Evolutionary conservation across 2,113 vertebrate species (phyloP).

Genomic region (Lepus americanus): DNA sequence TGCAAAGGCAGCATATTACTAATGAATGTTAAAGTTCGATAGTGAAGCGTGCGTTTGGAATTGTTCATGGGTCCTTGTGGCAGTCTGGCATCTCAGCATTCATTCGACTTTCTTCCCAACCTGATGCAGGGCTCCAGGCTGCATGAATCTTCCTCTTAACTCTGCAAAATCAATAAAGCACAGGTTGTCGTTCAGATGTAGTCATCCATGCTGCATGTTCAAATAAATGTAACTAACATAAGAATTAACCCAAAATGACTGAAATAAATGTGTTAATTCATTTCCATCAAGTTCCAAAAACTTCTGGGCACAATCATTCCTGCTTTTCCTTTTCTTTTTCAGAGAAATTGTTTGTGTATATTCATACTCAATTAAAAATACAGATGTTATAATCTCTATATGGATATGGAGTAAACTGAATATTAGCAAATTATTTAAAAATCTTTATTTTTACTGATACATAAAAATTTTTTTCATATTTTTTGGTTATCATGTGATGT

Average conservation of each 20-base stretch:
- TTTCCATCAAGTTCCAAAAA: conserved; percentile 7
- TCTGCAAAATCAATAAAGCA: conserved; percentile 89
- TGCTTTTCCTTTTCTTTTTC: background rate
- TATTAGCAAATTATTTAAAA: background rate
- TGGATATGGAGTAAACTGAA: background rate
- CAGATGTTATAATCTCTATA: background rate
- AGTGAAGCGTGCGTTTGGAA: conserved; percentile 60
- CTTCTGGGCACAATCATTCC: background rate
- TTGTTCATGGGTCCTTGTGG: conserved; percentile 77
- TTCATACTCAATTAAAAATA: background rate
- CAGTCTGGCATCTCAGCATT: conserved; percentile 67
- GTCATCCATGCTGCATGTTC: conserved; percentile 20
- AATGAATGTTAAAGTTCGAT: conserved; percentile 84
- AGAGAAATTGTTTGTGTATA: background rate
- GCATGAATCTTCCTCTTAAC: conserved; percentile 80
- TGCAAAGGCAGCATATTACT: conserved; percentile 90
- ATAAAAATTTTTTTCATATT: no score
- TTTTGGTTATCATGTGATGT: no score
- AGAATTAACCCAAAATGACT: background rate
- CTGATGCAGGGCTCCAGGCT: conserved; percentile 78
- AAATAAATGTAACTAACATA: conserved; percentile 19
- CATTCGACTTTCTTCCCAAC: conserved; percentile 80
- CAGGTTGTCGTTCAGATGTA: conserved; percentile 58
- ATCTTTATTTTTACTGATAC: no score
- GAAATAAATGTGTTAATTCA: conserved; percentile 36